A percentile compares a stretch with the other conserved stretches of the same genome.
phyloP scores from a whole-genome alignment of 2,113 vertebrate genomes.

The Nipponia nippon region DNA sequence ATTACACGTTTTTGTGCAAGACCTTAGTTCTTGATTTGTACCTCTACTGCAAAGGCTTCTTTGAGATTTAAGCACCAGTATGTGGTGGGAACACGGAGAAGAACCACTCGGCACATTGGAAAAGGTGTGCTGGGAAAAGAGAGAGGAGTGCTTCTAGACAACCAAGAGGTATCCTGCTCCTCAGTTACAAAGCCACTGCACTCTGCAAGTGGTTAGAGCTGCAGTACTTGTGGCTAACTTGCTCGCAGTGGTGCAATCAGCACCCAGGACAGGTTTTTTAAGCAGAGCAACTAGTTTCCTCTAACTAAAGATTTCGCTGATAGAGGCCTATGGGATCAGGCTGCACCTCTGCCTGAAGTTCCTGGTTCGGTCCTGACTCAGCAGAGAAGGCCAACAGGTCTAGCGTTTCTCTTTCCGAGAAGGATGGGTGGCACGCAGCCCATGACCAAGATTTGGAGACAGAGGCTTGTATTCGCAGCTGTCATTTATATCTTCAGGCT shows the following conservation, averaged over 20 bases:
- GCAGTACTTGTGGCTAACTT: not conserved
- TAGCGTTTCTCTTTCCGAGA: not conserved
- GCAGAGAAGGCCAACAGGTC: not conserved
- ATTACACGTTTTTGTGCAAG: not conserved
- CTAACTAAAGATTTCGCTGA: not conserved
- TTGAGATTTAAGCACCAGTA: not conserved
- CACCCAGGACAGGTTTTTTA: not conserved
- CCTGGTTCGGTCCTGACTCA: not conserved
- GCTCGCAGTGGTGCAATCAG: not conserved
- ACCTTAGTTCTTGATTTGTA: not conserved
- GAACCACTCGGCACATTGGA: accelerated
- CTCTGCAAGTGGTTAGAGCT: not conserved
- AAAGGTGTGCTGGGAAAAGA: not conserved
- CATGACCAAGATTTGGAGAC: not conserved
- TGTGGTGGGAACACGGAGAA: not conserved
- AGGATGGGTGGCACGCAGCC: not conserved
- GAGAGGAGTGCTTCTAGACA: not conserved
- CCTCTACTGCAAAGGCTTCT: not conserved
- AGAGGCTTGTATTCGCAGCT: not conserved
- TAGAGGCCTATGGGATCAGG: not conserved
- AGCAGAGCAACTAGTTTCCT: not conserved
- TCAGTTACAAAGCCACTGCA: not conserved
- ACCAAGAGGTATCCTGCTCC: not conserved
- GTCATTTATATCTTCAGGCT: not conserved
- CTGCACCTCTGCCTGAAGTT: not conserved